Conservation (phyloP, 2,113 vertebrate species). For the Heterochromis multidens region DNA sequence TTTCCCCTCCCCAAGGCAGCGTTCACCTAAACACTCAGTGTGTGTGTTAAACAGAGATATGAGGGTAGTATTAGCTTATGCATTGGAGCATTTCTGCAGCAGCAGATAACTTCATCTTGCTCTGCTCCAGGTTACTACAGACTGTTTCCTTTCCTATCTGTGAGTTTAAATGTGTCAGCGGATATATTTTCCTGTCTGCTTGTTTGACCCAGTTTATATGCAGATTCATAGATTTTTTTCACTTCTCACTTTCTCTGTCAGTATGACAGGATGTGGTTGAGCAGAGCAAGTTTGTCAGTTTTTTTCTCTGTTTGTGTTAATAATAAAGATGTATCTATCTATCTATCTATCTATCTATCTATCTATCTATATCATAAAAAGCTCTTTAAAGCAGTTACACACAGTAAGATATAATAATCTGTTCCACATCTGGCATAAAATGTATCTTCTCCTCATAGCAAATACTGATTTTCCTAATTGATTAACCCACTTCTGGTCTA, state of each 20-base stretch:
- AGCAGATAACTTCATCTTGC: conserved; percentile 4
- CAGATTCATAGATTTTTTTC: conserved; percentile 44
- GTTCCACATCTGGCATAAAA: neutral
- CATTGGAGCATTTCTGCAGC: neutral
- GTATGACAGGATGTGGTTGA: conserved; percentile 57
- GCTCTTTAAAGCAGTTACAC: neutral
- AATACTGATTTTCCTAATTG: neutral
- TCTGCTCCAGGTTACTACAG: neutral
- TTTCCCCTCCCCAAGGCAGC: neutral
- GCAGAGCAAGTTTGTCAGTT: conserved; percentile 35
- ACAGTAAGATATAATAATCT: neutral
- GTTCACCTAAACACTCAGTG: neutral
- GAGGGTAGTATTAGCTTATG: neutral
- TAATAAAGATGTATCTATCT: neutral
- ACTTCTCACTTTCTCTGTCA: conserved; percentile 46
- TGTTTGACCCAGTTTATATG: conserved; percentile 52
- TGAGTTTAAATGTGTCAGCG: neutral
- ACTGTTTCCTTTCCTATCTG: neutral
- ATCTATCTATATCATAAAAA: neutral
- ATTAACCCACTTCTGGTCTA: neutral
- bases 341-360: accelerated
- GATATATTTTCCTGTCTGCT: neutral
- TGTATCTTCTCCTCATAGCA: neutral
- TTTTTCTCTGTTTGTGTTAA: neutral
- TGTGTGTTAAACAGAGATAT: neutral